Evolutionary conservation across 2,113 vertebrate genomes (phyloP).

Genomic region (Turdus rufiventris): DNA sequence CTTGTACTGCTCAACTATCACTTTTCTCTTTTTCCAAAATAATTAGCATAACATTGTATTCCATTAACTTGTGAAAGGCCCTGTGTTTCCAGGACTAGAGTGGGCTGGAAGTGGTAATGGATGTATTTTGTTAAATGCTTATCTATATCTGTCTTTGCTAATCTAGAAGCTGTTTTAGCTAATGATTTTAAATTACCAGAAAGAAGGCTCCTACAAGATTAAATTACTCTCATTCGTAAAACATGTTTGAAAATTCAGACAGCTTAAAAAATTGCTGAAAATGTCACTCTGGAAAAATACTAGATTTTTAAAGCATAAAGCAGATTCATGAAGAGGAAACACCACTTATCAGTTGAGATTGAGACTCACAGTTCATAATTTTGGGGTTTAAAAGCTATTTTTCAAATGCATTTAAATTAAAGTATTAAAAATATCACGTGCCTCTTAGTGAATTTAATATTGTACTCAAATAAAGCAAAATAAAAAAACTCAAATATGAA

Average conservation of each 20-base stretch:
- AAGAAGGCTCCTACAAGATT: background rate
- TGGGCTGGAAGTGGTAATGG: background rate
- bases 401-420: background rate
- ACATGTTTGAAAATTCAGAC: background rate
- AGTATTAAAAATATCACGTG: background rate
- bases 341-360: background rate
- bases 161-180: background rate
- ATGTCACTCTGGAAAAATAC: background rate
- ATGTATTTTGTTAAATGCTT: background rate
- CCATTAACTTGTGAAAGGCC: background rate
- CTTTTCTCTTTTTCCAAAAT: background rate
- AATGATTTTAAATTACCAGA: background rate
- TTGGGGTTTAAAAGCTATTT: background rate
- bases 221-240: background rate
- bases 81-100: background rate
- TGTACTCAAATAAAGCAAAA: background rate
- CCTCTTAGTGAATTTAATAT: background rate
- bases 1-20: fast-evolving
- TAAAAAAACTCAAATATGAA: fast-evolving
- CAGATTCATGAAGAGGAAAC: background rate
- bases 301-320: background rate
- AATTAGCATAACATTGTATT: background rate
- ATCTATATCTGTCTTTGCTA: background rate
- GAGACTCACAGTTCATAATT: background rate
- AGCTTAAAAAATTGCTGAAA: background rate